These are phyloP conservation scores for Athripsodes cinereus DNA, from an alignment of 2,888 invertebrate genomes.

Conservation along the genomic window DNA sequence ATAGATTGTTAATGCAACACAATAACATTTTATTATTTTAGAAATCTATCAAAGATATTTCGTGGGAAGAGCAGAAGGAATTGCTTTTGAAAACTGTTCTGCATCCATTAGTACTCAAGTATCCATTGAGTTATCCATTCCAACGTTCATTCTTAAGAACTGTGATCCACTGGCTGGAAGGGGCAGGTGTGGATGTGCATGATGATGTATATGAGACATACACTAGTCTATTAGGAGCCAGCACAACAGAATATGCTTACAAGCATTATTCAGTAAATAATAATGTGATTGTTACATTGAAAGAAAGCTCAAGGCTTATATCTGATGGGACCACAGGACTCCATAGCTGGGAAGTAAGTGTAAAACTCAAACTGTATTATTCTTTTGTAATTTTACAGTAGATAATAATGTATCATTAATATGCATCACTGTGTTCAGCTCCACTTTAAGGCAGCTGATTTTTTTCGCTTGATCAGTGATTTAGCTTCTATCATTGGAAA, in stretches of 20 bases:
- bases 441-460: no score
- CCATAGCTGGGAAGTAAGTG: conserved; percentile 68
- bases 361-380: no score
- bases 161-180: conserved; percentile 54
- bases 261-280: conserved; percentile 55
- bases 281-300: conserved; percentile 47
- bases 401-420: no score
- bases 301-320: conserved; percentile 67
- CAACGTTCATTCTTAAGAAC: conserved; percentile 60
- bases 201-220: conserved; percentile 60
- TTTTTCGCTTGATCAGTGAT: no score
- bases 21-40: not conserved
- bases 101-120: conserved; percentile 46
- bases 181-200: conserved; percentile 49
- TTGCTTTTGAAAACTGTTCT: conserved; percentile 56
- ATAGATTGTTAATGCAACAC: not conserved
- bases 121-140: conserved; percentile 59
- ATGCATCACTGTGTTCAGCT: no score
- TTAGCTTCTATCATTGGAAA: no score
- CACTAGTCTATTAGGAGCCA: conserved; percentile 44
- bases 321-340: conserved; percentile 75
- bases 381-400: no score
- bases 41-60: not conserved
- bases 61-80: conserved; percentile 51
- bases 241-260: conserved; percentile 40